Evolutionary conservation across 2,797 vertebrate species (phyloP), one percentile per base, ranked within the genome.

Genomic region (Eulemur mongoz): DNA sequence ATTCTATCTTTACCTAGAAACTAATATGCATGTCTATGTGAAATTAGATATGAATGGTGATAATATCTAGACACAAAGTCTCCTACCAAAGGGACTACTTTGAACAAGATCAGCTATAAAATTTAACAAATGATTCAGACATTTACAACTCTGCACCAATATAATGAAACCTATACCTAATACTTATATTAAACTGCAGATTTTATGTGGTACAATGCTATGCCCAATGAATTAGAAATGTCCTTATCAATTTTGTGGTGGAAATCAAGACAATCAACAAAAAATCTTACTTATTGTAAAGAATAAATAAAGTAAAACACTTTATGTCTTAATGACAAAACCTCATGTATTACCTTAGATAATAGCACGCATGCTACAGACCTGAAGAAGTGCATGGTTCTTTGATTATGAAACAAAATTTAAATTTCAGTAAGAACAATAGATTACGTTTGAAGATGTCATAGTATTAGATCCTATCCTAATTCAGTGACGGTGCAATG

Each of bases 171-270:
- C 96, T 98, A 97, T 96, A 98, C 85, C 80, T 98, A 98, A 97
- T 98, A 97, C 97, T 98, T 97, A 96, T 25, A 97, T 98, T 98
- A 98, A 98, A 98, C 96, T 98, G 90, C 90, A 97, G 97, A 97
- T 98, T 98, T 98, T 98, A 98, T 98, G 97, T 97, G 93, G 97
- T 97, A 98, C 98, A 98, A 98, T 98, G 88, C 95, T 97, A 96
- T 98, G 97, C 98, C 97, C 98, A 98, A 97, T 98, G 98, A 98
- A 97, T 98, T 98, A 98, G 93, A 92, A 97, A 97, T 96, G 95
- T 89, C 61, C 92, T 69, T 97, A 98, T 98, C 97, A 98, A 98
- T 98, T 95, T 98, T 76, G 23, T 54, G 69, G 82, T 96, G 89
- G 98, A 97, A 96, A 98, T 93, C 94, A 98, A 98, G 98, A 96